Percentiles rank a stretch among this genome's conserved stretches.
Conservation (phyloP, 1,140 invertebrate genomes). For the Papilio aristodemus region DNA sequence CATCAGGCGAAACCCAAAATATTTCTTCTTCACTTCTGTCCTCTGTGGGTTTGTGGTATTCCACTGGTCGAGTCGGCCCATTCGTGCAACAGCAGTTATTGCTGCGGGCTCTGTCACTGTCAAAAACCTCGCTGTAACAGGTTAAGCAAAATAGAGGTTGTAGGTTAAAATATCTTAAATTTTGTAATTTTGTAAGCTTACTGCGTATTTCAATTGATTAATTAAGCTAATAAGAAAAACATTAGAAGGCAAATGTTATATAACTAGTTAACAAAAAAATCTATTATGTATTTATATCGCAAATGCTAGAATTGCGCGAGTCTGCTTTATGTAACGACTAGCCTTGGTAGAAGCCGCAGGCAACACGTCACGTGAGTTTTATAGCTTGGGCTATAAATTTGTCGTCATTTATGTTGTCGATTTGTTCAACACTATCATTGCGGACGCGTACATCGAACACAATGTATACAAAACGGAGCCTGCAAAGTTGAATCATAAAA, state of each 20-base stretch:
- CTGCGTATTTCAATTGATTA: neutral
- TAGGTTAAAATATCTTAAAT: too few relatives aligned
- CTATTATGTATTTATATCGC: slow-evolving; percentile 16
- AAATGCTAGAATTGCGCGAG: slow-evolving; percentile 16
- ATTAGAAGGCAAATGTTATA: neutral
- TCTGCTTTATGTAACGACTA: slow-evolving; percentile 27
- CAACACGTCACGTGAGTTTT: slow-evolving; percentile 28
- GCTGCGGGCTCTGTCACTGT: too few relatives aligned
- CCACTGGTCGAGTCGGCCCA: too few relatives aligned
- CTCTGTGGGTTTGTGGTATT: too few relatives aligned
- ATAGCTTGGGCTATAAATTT: slow-evolving; percentile 20
- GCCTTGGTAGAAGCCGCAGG: slow-evolving; percentile 25
- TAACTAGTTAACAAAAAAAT: neutral
- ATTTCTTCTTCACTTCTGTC: too few relatives aligned
- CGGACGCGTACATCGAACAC: slow-evolving; percentile 16
- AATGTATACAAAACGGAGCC: slow-evolving; percentile 38
- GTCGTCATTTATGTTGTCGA: slow-evolving; percentile 24
- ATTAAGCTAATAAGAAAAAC: neutral
- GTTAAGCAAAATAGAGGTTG: too few relatives aligned
- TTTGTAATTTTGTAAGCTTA: too few relatives aligned
- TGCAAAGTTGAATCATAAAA: slow-evolving; percentile 61
- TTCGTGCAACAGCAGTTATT: too few relatives aligned
- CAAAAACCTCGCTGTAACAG: too few relatives aligned
- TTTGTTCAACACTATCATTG: slow-evolving; percentile 32
- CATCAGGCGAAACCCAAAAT: too few relatives aligned